Percentiles rank a stretch among this genome's conserved stretches.
phyloP scores from a whole-genome alignment of 1,140 invertebrate genomes.

The Drosophila bocki region DNA sequence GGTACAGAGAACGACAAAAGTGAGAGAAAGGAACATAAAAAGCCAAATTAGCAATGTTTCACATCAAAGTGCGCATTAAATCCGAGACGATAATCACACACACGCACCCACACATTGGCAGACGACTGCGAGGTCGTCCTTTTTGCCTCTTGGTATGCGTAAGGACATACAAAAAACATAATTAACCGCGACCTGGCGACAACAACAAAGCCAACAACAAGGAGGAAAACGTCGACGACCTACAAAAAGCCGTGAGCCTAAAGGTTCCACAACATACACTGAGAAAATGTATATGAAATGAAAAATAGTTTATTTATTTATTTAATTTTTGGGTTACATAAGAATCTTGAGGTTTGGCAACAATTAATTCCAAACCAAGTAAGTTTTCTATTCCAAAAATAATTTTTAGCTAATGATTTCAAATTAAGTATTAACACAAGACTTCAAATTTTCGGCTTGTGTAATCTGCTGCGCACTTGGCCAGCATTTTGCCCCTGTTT shows the following conservation, averaged over 20 bases:
- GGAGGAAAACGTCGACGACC: conserved; percentile 26
- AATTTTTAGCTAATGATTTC: too few relatives aligned
- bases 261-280: conserved; percentile 15
- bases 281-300: neutral
- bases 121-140: conserved; percentile 31
- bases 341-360: neutral
- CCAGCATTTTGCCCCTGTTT: conserved; percentile 10
- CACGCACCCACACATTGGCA: conserved; percentile 11
- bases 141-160: conserved; percentile 53
- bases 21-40: conserved; percentile 53
- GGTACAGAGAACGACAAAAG: neutral
- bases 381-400: too few relatives aligned
- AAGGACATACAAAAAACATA: conserved; percentile 76
- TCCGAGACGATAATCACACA: conserved; percentile 76
- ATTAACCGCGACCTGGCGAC: conserved; percentile 75
- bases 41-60: conserved; percentile 78
- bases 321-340: neutral
- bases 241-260: conserved; percentile 39
- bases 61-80: conserved; percentile 82
- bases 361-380: too few relatives aligned
- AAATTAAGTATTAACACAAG: too few relatives aligned
- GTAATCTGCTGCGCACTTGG: conserved; percentile 16
- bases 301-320: too few relatives aligned
- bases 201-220: conserved; percentile 37
- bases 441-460: neutral